phyloP scores from a whole-genome alignment of 2,797 vertebrate genomes.

The Urophycis tenuis region DNA sequence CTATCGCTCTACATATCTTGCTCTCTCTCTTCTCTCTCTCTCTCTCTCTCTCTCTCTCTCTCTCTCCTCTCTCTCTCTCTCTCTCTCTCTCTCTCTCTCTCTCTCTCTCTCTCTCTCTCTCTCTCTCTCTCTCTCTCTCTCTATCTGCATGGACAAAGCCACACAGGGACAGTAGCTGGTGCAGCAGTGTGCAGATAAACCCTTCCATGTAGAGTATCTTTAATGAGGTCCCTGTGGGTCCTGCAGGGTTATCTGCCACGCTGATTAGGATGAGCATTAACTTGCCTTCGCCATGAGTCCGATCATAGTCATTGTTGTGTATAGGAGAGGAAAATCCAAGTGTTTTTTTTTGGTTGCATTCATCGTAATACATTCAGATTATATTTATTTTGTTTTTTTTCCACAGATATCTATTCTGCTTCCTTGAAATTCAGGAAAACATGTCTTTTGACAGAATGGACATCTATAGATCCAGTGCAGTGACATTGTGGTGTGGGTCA shows the following conservation, averaged over 20 bases:
- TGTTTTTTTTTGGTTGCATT: background rate
- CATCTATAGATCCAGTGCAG: constrained; percentile 31
- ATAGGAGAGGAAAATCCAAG: constrained; percentile 36
- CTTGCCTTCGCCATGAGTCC: constrained; percentile 54
- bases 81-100: background rate
- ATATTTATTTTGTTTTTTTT: constrained; percentile 20
- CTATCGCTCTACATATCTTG: background rate
- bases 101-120: background rate
- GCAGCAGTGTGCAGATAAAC: constrained; percentile 55
- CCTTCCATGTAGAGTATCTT: constrained; percentile 64
- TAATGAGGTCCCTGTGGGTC: constrained; percentile 75
- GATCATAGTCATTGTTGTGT: constrained; percentile 44
- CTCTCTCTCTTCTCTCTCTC: background rate
- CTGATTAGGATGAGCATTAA: constrained; percentile 71
- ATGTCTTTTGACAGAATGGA: constrained; percentile 25
- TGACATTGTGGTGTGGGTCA: constrained; percentile 61
- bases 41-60: background rate
- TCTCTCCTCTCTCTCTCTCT: background rate
- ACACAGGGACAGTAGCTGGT: constrained; percentile 41
- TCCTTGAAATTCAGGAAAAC: constrained; percentile 24
- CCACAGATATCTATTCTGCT: constrained; percentile 15
- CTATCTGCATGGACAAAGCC: constrained; percentile 45
- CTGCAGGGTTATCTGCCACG: constrained; percentile 56
- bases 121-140: constrained; percentile 8
- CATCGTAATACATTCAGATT: constrained; percentile 7